A percentile compares a stretch with the other conserved stretches of the same genome.
These are phyloP conservation scores for Gasterosteus aculeatus DNA, from an alignment of 2,113 vertebrate genomes.

Conservation along the genomic window DNA sequence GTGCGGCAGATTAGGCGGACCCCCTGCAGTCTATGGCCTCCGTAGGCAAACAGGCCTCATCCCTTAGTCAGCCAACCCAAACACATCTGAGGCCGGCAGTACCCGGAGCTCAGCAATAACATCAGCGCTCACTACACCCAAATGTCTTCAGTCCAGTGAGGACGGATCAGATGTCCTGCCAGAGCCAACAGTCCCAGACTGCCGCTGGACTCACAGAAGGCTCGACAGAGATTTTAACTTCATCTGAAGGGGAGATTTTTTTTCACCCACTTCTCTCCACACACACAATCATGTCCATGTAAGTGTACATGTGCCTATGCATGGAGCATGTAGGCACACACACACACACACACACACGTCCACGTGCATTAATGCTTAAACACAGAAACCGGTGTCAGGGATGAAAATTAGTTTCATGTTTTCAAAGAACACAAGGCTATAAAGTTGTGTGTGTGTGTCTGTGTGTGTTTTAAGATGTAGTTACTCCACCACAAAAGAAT, in stretches of 20 bases:
- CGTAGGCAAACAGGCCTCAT: conserved; percentile 76
- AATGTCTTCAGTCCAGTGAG: conserved; percentile 55
- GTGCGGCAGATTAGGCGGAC: conserved; percentile 70
- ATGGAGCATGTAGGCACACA: not conserved
- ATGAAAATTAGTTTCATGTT: conserved; percentile 48
- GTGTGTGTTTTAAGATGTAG: conserved; percentile 44
- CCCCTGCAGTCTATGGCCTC: conserved; percentile 71
- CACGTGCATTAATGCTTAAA: conserved; percentile 10
- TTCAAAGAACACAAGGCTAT: conserved; percentile 51
- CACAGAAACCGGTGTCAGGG: conserved; percentile 14
- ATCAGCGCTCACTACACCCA: conserved; percentile 49
- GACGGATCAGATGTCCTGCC: conserved; percentile 53
- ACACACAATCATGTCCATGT: conserved; percentile 1
- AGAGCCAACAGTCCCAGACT: conserved; percentile 49
- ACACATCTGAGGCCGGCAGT: conserved; percentile 61
- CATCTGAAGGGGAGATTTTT: conserved; percentile 41
- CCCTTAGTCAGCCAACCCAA: conserved; percentile 76
- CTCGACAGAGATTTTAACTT: conserved; percentile 38
- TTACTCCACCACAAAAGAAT: conserved; percentile 42
- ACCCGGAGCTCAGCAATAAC: conserved; percentile 55
- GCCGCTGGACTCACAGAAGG: conserved; percentile 32
- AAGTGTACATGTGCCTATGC: not conserved
- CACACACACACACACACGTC: not conserved
- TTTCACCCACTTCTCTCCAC: conserved; percentile 12
- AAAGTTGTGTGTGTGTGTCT: conserved; percentile 41